Base-by-base conservation (phyloP, 2,113 vertebrate species). In the Cyphomyrus plagiostoma region DNA sequence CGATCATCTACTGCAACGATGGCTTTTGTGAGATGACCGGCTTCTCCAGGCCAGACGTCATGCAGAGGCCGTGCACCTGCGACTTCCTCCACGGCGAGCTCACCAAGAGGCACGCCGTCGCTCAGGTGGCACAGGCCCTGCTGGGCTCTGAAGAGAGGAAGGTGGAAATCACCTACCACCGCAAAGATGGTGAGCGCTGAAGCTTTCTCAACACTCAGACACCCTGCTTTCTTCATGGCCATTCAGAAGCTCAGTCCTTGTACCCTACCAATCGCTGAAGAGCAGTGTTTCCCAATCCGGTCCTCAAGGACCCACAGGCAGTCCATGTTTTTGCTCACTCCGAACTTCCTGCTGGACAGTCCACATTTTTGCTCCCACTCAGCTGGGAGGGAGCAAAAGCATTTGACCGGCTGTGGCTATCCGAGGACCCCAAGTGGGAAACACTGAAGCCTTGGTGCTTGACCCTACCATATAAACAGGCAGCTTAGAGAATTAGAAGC, bases 11-110 rank as follows among this genome's bases (percentile, higher is more conserved):
- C 95, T 99, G 98, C 96, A 99, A 99, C 86, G 98, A 99, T 89
- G 98, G 97, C 89, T 99, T 99, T 95, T 99, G 98, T 89, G 98
- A 99, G 95, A 98, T 99, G 98, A 99, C 98, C 0, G 98, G 98
- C 88, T 99, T 98, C 95, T 99, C 98, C 87, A 97, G 98, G 93
- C 95, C 98, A 88, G 98, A 99, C 94, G 97, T 99, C 94, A 99
- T 99, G 98, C 98, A 99, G 94, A 98, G 97, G 93, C 98, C 98
- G 0, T 99, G 98, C 93, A 99, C 97, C 90, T 99, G 98, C 48
- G 98, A 99, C 95, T 99, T 99, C 92, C 98, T 99, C 89, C 97
- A 99, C 84, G 98, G 98, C 0, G 96, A 97, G 10, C 96, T 97
- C 90, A 99, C 98, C 85, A 97, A 97, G 93, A 96, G 96, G 89